Percentiles rank a stretch among this genome's conserved stretches.
Conservation (phyloP, 92 coral and sea anemone species). For the Phymanthus crucifer region DNA sequence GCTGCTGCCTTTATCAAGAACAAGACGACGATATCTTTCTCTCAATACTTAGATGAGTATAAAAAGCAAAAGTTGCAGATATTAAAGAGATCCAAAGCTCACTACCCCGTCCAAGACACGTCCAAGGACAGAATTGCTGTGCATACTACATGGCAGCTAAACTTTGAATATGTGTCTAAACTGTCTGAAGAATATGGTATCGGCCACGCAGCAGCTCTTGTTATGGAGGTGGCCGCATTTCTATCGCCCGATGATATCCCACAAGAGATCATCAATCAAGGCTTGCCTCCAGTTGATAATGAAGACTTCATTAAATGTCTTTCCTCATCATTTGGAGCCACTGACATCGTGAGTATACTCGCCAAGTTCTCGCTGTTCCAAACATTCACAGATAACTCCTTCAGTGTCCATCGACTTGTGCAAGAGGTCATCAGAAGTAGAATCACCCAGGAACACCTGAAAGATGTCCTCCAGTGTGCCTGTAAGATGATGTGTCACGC, state of each 20-base stretch:
- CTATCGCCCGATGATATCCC: conserved; percentile 17
- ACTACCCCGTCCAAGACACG: conserved; percentile 40
- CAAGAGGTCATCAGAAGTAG: conserved; percentile 79
- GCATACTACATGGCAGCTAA: conserved; percentile 75
- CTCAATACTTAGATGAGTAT: too few species aligned
- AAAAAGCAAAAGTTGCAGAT: too few species aligned
- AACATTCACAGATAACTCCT: conserved; percentile 45
- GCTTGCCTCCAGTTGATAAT: conserved; percentile 56
- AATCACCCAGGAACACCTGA: conserved; percentile 24
- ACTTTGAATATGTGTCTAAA: conserved; percentile 19
- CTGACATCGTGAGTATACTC: conserved; percentile 61
- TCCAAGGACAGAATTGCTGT: conserved; percentile 58
- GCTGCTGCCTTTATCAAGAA: conserved; percentile 53
- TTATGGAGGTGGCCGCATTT: conserved; percentile 71
- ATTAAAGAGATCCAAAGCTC: conserved; percentile 58
- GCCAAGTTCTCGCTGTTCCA: conserved; percentile 88
- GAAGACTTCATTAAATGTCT: conserved; percentile 29
- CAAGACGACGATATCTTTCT: conserved; percentile 31
- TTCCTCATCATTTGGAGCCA: conserved; percentile 34
- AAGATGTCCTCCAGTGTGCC: conserved; percentile 52
- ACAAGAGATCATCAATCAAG: conserved; percentile 85
- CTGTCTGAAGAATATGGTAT: conserved; percentile 34
- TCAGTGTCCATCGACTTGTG: conserved; percentile 83
- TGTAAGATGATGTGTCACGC: conserved; percentile 57
- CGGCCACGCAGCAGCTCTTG: conserved; percentile 25